Percentiles rank a stretch among this genome's conserved stretches.
Conservation (phyloP, 2,113 vertebrate genomes). For the Melanocharis versteri region DNA sequence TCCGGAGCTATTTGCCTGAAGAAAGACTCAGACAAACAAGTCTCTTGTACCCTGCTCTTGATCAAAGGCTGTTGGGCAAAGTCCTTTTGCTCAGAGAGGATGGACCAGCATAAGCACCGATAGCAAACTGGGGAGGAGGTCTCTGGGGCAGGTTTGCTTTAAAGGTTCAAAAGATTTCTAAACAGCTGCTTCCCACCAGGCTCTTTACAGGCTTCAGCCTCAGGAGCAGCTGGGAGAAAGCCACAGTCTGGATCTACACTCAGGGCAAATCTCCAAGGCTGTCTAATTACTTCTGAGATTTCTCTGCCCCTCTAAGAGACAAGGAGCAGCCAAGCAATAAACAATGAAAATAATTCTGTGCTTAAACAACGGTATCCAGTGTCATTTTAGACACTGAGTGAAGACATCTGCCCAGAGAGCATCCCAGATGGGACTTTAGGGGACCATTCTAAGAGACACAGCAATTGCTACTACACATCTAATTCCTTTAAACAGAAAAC, state of each 20-base stretch:
- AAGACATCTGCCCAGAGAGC: constrained; percentile 32
- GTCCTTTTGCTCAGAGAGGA: background rate
- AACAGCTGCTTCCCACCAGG: background rate
- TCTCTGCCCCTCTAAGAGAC: background rate
- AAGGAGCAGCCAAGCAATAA: constrained; percentile 35
- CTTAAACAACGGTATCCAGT: background rate
- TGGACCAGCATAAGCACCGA: accelerated
- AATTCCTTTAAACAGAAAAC: constrained; percentile 6
- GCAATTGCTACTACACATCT: background rate
- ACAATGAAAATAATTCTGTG: background rate
- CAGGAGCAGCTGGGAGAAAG: background rate
- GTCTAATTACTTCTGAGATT: constrained; percentile 6
- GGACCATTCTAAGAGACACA: background rate
- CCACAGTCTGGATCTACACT: background rate
- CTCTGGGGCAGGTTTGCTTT: background rate
- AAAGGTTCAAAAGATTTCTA: background rate
- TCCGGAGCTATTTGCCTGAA: background rate
- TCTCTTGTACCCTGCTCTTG: background rate
- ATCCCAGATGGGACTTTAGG: background rate
- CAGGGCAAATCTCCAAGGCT: background rate
- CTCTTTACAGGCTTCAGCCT: background rate
- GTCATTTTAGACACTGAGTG: background rate
- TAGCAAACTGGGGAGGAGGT: background rate
- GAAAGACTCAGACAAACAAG: background rate
- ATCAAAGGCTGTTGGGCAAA: background rate